Percentiles rank a stretch among this genome's conserved stretches.
phyloP scores from a whole-genome alignment of 2,888 invertebrate genomes.

The Galerucella calmariensis region DNA sequence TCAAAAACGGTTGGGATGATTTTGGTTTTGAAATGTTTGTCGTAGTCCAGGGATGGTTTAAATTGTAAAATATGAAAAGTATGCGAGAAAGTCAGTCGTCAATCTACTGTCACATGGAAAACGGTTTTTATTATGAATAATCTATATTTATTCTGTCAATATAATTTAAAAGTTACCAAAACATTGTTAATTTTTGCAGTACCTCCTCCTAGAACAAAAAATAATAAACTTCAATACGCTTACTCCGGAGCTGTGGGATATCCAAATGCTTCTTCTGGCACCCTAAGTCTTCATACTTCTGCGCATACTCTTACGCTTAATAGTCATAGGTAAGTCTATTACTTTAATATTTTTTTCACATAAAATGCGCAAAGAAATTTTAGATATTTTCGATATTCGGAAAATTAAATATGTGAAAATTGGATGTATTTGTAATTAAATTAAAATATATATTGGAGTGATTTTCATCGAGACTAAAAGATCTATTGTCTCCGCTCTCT shows the following conservation, averaged over 20 bases:
- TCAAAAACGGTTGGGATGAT: too few species aligned
- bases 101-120: too few species aligned
- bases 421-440: background rate
- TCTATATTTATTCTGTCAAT: too few species aligned
- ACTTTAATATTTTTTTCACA: background rate
- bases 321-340: constrained; percentile 69
- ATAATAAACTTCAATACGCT: constrained; percentile 63
- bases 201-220: constrained; percentile 55
- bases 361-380: too few species aligned
- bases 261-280: constrained; percentile 58
- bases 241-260: constrained; percentile 60
- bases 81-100: too few species aligned
- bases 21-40: too few species aligned
- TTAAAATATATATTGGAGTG: background rate
- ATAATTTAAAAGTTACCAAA: too few species aligned
- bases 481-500: too few species aligned
- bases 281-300: constrained; percentile 61
- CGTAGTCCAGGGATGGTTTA: too few species aligned
- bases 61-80: too few species aligned
- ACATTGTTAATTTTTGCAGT: constrained; percentile 48
- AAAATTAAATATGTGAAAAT: constrained; percentile 2
- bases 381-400: background rate
- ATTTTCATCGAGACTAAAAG: too few species aligned
- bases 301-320: constrained; percentile 69
- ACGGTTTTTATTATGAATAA: too few species aligned